Base-by-base conservation (phyloP, 2,113 vertebrate genomes). In the Sinocyclocheilus grahami region DNA sequence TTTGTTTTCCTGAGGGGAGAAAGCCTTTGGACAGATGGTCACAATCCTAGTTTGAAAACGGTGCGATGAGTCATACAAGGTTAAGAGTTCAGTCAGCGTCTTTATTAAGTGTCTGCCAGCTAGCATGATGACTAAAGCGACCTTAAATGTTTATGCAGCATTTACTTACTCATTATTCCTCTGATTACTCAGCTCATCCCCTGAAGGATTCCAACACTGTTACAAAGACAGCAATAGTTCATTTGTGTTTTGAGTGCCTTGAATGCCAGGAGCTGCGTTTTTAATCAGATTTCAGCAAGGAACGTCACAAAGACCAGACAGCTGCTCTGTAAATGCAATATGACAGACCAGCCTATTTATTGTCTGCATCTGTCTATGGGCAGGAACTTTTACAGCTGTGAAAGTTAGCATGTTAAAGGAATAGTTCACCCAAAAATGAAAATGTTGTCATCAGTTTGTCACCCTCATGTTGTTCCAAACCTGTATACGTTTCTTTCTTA, bases 281-380 rank as follows among this genome's bases (percentile, higher is more conserved):
- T 76, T 51, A 76, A 51, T 13, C 42, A 76, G 42, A 76, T 51
- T 76, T 12, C 22, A 16, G 5, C 42, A 75, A 42, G 39, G n/a
- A 76, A 76, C 1, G 1, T 5, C 65, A 48, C 27, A 71, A 72
- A 33, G 27, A 72, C 30, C 63, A 53, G 65, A 85, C 65, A 24
- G 71, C 30, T 30, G 67, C 60, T n/a, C 20, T 88, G 24, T 82
- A 53, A 24, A 37, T 37, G 67, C 76, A 78, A 51, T 10, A 39
- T 60, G 18, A 62, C 60, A 86, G 42, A 88, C 83, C 91, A 83
- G 33, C 60, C 46, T 42, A 22, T 88, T 91, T 86, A 85, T 53
- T 53, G 1, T 89, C 5, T 88, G 78, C 86, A 60, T 24, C 20
- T 0, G 3, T 62, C 58, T 62, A 60, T 60, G 18, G 55, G 55